Evolutionary conservation across 2,113 vertebrate genomes (phyloP).

Genomic region (Natator depressus): DNA sequence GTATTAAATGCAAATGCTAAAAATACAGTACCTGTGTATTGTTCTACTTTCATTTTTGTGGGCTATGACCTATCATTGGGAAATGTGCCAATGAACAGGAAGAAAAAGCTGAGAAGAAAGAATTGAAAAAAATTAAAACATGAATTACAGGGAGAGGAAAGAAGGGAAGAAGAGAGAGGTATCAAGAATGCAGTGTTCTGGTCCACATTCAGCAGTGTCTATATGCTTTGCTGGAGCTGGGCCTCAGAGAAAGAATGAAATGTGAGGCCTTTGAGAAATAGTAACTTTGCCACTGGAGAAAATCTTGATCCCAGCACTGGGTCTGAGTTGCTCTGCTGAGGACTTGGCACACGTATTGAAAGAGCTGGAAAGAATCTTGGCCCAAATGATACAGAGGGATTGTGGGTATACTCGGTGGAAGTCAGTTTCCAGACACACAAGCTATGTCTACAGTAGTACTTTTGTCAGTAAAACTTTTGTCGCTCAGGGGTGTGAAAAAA

Average conservation of each 20-base stretch:
- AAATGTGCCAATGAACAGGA: not conserved
- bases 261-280: not conserved
- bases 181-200: not conserved
- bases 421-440: not conserved
- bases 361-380: not conserved
- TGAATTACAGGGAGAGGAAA: not conserved
- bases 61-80: not conserved
- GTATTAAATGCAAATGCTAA: not conserved
- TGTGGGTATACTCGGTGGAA: not conserved
- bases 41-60: not conserved
- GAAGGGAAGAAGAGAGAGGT: not conserved
- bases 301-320: not conserved
- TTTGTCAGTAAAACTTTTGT: too few relatives aligned
- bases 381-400: not conserved
- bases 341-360: not conserved
- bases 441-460: too few relatives aligned
- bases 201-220: not conserved
- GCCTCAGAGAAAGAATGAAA: not conserved
- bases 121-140: not conserved
- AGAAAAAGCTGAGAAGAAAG: not conserved
- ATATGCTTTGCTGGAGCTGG: not conserved
- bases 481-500: too few relatives aligned
- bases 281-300: not conserved
- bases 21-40: not conserved
- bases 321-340: not conserved